These are phyloP conservation scores for Sphaerodactylus townsendi DNA, from an alignment of 2,113 vertebrate genomes.

Conservation along the genomic window DNA sequence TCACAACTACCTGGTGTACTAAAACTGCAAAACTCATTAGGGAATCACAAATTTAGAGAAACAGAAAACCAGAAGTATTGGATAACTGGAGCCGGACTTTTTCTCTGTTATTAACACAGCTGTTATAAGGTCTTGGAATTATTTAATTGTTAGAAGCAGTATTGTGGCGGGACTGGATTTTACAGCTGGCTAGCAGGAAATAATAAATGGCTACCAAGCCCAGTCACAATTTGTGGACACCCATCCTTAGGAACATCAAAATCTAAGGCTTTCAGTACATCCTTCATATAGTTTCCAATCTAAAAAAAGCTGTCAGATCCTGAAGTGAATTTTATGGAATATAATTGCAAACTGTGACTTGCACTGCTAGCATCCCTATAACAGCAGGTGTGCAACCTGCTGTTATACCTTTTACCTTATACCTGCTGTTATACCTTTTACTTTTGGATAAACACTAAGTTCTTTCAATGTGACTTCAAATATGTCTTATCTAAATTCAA, in stretches of 20 bases:
- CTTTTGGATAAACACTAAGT: background rate
- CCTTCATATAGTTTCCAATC: background rate
- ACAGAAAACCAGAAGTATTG: background rate
- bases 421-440: no score
- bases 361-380: no score
- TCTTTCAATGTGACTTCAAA: background rate
- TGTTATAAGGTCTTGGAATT: no score
- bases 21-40: background rate
- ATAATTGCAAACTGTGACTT: background rate
- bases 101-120: no score
- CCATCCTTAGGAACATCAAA: no score
- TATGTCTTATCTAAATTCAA: background rate
- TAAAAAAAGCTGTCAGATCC: background rate
- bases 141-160: no score
- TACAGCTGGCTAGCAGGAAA: no score
- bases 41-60: background rate
- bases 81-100: background rate
- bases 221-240: no score
- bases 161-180: no score
- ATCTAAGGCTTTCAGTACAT: background rate
- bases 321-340: background rate
- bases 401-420: no score
- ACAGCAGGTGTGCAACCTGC: no score
- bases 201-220: no score
- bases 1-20: background rate